Conservation (phyloP, 2,888 invertebrate genomes). For the Cheilosia vernalis region DNA sequence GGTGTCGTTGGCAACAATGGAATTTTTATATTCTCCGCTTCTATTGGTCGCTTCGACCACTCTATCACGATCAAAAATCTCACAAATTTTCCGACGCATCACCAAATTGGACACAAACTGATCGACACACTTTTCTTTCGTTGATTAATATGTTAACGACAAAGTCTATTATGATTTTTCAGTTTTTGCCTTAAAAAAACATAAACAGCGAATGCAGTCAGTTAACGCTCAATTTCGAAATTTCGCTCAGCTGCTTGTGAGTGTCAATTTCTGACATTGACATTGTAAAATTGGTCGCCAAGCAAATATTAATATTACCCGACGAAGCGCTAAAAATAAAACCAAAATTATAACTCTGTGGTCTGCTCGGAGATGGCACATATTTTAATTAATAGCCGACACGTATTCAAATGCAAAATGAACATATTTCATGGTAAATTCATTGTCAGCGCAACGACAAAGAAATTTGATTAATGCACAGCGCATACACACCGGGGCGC, state of each 20-base stretch:
- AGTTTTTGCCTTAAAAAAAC: background rate
- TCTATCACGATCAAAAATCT: constrained; percentile 43
- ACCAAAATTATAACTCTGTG: background rate
- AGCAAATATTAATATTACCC: background rate
- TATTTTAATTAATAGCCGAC: constrained; percentile 46
- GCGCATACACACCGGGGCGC: constrained; percentile 28
- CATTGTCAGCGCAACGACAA: constrained; percentile 22
- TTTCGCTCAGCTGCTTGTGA: constrained; percentile 34
- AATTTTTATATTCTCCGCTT: constrained; percentile 28
- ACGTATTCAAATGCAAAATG: constrained; percentile 20
- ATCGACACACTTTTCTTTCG: constrained; percentile 14
- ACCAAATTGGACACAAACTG: constrained; percentile 51
- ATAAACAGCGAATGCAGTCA: background rate
- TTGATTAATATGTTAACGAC: background rate
- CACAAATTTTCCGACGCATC: constrained; percentile 58
- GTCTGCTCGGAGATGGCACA: constrained; percentile 6
- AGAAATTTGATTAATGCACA: constrained; percentile 44
- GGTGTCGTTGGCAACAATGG: constrained; percentile 80
- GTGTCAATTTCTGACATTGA: constrained; percentile 42
- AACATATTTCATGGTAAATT: constrained; percentile 36
- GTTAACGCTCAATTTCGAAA: constrained; percentile 42
- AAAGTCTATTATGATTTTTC: background rate
- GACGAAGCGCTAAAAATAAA: constrained; percentile 30
- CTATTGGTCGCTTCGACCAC: constrained; percentile 36
- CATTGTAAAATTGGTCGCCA: constrained; percentile 43